Evolutionary conservation across 2,888 invertebrate genomes (phyloP).

Genomic region (Archips crataeganus): DNA sequence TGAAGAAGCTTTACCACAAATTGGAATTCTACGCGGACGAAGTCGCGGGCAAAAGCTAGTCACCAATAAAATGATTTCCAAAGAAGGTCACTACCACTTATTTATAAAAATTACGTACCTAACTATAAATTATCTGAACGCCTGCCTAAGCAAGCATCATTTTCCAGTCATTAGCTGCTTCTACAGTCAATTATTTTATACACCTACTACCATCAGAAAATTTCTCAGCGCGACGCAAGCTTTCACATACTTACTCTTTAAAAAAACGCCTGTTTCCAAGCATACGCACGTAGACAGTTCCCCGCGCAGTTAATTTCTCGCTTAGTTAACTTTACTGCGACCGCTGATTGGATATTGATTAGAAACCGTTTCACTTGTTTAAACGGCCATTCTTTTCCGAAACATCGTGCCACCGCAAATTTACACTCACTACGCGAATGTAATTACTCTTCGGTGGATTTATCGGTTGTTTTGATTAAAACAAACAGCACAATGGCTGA

Average conservation of each 20-base stretch:
- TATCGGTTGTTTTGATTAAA: constrained; percentile 73
- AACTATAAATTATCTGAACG: neutral
- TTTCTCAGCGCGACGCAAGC: neutral
- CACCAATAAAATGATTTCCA: too few relatives aligned
- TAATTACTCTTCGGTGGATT: constrained; percentile 73
- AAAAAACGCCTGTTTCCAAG: neutral
- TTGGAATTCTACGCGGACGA: too few relatives aligned
- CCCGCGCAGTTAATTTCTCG: constrained; percentile 80
- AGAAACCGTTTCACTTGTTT: constrained; percentile 77
- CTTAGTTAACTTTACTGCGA: constrained; percentile 83
- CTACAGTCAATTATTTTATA: neutral
- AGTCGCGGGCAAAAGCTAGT: too few relatives aligned
- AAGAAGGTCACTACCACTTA: too few relatives aligned
- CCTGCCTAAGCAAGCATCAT: neutral
- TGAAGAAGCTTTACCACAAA: too few relatives aligned
- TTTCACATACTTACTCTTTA: neutral
- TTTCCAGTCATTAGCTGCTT: neutral
- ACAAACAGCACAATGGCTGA: neutral
- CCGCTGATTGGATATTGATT: constrained; percentile 84
- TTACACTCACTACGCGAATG: constrained; percentile 80
- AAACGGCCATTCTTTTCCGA: constrained; percentile 77
- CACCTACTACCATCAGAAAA: neutral
- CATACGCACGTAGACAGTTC: constrained; percentile 50
- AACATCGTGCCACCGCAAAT: constrained; percentile 77
- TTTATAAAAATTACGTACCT: too few relatives aligned